Percentiles rank a stretch among this genome's conserved stretches.
phyloP scores from a whole-genome alignment of 2,888 invertebrate genomes.

The Rotaria macrura region DNA sequence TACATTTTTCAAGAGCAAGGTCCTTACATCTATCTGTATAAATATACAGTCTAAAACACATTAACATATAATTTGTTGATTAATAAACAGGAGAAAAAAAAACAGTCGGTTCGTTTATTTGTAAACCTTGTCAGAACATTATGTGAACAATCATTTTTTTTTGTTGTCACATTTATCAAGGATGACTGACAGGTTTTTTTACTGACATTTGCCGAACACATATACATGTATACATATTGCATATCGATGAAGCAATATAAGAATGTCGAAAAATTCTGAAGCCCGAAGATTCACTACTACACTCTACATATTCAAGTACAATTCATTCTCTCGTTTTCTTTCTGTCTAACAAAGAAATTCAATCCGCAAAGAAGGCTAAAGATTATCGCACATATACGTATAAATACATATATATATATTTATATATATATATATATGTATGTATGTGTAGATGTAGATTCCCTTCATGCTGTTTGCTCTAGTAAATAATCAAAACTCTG shows the following conservation, averaged over 20 bases:
- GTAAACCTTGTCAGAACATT: not conserved
- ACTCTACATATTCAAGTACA: not conserved
- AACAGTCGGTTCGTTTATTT: no score
- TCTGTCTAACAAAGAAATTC: not conserved
- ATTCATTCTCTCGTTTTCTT: not conserved
- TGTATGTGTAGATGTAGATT: not conserved
- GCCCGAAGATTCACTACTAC: not conserved
- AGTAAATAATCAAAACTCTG: not conserved
- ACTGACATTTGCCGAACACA: not conserved
- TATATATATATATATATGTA: not conserved
- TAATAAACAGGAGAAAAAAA: no score
- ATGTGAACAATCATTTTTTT: not conserved
- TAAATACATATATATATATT: not conserved
- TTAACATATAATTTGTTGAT: no score
- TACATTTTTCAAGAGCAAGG: no score
- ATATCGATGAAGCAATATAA: not conserved
- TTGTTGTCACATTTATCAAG: not conserved
- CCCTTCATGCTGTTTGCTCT: not conserved
- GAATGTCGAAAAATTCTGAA: not conserved
- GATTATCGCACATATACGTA: not conserved
- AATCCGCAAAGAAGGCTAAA: not conserved
- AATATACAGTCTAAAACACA: no score
- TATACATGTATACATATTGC: not conserved
- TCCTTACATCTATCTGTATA: no score
- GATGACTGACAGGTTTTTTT: not conserved